Percentiles rank a stretch among this genome's conserved stretches.
These are phyloP conservation scores for Fabriciana adippe DNA, from an alignment of 2,888 invertebrate species.

Conservation along the genomic window DNA sequence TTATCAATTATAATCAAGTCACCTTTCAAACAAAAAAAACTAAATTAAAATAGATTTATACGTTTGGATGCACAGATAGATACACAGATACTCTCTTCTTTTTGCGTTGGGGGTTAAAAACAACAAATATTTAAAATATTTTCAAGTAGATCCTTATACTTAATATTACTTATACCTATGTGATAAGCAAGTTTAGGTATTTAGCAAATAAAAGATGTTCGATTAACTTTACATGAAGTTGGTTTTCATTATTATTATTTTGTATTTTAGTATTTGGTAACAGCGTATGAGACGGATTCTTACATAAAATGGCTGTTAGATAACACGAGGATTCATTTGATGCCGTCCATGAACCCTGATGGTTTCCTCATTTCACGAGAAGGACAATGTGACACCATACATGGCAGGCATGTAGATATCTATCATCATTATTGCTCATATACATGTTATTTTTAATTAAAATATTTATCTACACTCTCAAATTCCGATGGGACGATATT, in stretches of 20 bases:
- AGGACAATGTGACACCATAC: constrained; percentile 92
- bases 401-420: constrained; percentile 85
- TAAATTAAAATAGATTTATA: too few relatives aligned
- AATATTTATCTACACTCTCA: not conserved
- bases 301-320: constrained; percentile 95
- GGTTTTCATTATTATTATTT: not conserved
- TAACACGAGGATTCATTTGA: constrained; percentile 96
- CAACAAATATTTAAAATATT: too few relatives aligned
- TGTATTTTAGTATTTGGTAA: constrained; percentile 88
- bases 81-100: too few relatives aligned
- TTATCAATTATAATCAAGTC: too few relatives aligned
- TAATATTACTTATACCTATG: too few relatives aligned
- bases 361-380: constrained; percentile 96
- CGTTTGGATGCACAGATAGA: too few relatives aligned
- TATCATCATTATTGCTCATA: not conserved
- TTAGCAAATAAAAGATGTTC: too few relatives aligned
- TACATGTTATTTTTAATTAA: constrained; percentile 3
- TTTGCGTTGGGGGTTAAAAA: not conserved
- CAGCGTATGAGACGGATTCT: constrained; percentile 90
- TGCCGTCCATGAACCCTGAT: constrained; percentile 99
- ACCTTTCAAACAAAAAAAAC: too few relatives aligned
- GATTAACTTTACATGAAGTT: too few relatives aligned
- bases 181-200: too few relatives aligned
- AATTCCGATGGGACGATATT: too few relatives aligned
- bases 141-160: too few relatives aligned